Evolutionary conservation across 2,888 invertebrate species (phyloP).

Genomic region (Mylabris sibirica): DNA sequence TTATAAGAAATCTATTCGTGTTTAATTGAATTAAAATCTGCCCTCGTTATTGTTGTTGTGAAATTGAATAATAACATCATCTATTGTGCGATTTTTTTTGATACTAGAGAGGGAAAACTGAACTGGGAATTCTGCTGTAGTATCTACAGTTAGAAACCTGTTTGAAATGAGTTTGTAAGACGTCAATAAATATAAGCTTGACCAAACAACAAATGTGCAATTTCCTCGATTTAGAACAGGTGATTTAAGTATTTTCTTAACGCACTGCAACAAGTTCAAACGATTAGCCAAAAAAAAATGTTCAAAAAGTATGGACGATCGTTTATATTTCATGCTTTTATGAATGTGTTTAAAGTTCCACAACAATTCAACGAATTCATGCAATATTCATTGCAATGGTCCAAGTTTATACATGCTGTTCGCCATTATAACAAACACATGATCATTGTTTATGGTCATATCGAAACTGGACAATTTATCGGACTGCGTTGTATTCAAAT

Average conservation of each 20-base stretch:
- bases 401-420: not conserved
- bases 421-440: not conserved
- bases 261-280: not conserved
- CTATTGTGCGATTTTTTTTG: slow-evolving; percentile 20
- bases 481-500: not conserved
- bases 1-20: no score
- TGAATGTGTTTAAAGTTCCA: not conserved
- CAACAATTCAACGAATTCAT: slow-evolving; percentile 4
- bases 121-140: slow-evolving; percentile 18
- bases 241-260: slow-evolving; percentile 13
- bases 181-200: slow-evolving; percentile 37
- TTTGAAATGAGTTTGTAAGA: slow-evolving; percentile 36
- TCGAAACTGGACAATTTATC: slow-evolving; percentile 1
- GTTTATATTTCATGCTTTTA: not conserved
- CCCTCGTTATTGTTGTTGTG: no score
- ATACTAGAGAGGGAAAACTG: slow-evolving; percentile 19
- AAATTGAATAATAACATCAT: not conserved
- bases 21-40: no score
- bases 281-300: not conserved
- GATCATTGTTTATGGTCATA: slow-evolving; percentile 2
- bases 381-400: not conserved
- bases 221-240: slow-evolving; percentile 19
- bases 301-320: not conserved
- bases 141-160: slow-evolving; percentile 41
- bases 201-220: slow-evolving; percentile 28